These are phyloP conservation scores for Phataginus tetradactyla DNA, from an alignment of 2,797 vertebrate species.

Conservation along the genomic window DNA sequence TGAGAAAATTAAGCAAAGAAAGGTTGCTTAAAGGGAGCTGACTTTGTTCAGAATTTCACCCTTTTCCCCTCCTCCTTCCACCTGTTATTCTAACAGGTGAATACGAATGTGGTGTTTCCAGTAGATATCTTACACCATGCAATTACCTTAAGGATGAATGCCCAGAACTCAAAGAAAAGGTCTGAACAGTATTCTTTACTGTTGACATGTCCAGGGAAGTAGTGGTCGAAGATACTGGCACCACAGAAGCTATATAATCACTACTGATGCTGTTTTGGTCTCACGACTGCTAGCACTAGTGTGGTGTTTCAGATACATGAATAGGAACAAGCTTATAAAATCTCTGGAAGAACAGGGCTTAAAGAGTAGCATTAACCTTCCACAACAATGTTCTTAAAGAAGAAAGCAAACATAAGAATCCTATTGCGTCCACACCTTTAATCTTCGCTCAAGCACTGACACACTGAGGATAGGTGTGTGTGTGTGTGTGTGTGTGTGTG, in stretches of 20 bases:
- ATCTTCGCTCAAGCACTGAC: neutral
- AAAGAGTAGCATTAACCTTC: neutral
- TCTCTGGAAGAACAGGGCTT: neutral
- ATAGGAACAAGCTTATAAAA: constrained; percentile 17
- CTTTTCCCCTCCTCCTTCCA: neutral
- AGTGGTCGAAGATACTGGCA: neutral
- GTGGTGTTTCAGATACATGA: neutral
- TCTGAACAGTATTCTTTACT: too few species aligned
- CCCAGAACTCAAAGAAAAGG: neutral
- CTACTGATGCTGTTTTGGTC: neutral
- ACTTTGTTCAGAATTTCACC: neutral
- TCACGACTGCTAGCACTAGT: neutral
- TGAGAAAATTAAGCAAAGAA: neutral
- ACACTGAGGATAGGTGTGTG: neutral
- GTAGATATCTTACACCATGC: neutral
- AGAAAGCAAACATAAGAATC: neutral
- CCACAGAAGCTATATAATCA: too few species aligned
- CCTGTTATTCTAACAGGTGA: neutral
- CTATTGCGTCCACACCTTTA: neutral
- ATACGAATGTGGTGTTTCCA: neutral
- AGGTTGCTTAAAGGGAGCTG: neutral
- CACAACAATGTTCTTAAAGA: neutral
- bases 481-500: too few species aligned
- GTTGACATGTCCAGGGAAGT: neutral
- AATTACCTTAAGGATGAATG: neutral